phyloP scores from a whole-genome alignment of 2,113 vertebrate species.

The Chaetura pelagica region DNA sequence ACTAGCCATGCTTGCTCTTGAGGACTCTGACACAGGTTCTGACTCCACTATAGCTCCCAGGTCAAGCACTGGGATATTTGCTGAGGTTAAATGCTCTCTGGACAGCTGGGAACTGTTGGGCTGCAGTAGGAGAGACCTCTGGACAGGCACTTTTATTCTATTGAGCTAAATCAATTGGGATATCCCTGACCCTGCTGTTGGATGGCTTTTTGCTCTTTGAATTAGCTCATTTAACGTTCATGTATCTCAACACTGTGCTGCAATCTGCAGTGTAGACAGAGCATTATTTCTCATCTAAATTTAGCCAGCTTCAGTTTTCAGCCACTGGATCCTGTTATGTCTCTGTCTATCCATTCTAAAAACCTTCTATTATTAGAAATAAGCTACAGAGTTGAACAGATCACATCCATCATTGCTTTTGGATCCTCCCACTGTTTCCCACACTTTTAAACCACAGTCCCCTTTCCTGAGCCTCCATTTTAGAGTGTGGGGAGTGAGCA shows the following conservation, averaged over 20 bases:
- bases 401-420: conserved; percentile 13
- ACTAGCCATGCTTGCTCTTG: not conserved
- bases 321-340: conserved; percentile 49
- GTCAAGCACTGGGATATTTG: not conserved
- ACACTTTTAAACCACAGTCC: conserved; percentile 1
- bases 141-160: not conserved
- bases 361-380: conserved; percentile 59
- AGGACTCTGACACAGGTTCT: not conserved
- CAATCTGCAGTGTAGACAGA: conserved; percentile 51
- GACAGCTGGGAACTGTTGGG: not conserved
- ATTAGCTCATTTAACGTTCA: conserved; percentile 31
- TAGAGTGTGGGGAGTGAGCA: not conserved
- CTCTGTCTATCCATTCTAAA: conserved; percentile 42
- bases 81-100: not conserved
- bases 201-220: not conserved
- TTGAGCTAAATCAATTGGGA: not conserved
- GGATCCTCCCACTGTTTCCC: conserved; percentile 42
- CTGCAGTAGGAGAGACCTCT: not conserved
- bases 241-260: not conserved
- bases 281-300: conserved; percentile 56
- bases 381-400: conserved; percentile 38
- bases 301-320: conserved; percentile 48
- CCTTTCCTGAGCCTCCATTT: not conserved
- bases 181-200: not conserved
- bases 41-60: rapidly evolving